These are phyloP conservation scores for Eleginops maclovinus DNA, from an alignment of 2,113 vertebrate species.

Conservation along the genomic window DNA sequence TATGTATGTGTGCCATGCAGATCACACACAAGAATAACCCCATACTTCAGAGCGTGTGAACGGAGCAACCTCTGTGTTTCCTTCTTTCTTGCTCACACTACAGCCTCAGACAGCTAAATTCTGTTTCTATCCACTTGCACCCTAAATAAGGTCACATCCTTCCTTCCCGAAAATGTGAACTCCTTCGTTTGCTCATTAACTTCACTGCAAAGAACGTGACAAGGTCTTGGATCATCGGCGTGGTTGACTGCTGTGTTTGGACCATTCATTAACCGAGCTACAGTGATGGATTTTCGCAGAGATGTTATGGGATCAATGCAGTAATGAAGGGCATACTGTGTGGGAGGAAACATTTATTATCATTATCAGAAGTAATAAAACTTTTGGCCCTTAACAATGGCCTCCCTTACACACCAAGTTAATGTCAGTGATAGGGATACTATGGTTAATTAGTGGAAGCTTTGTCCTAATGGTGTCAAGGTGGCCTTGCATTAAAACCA, in stretches of 20 bases:
- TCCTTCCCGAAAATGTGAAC: constrained; percentile 49
- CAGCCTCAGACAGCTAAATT: constrained; percentile 46
- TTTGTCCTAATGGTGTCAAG: constrained; percentile 67
- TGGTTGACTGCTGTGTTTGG: constrained; percentile 61
- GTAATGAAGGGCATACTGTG: constrained; percentile 65
- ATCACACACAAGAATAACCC: constrained; percentile 53
- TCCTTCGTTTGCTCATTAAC: constrained; percentile 60
- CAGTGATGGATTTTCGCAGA: constrained; percentile 70
- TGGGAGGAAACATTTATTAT: constrained; percentile 72
- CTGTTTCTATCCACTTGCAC: constrained; percentile 29
- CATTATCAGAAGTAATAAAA: constrained; percentile 73
- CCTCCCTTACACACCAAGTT: constrained; percentile 48
- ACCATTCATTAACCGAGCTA: constrained; percentile 65
- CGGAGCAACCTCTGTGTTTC: constrained; percentile 45
- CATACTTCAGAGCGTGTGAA: constrained; percentile 63
- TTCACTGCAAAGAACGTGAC: constrained; percentile 60
- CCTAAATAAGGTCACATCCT: constrained; percentile 48
- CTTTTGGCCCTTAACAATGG: constrained; percentile 59
- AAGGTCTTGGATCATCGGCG: constrained; percentile 52
- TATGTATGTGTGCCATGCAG: constrained; percentile 19
- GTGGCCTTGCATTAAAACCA: constrained; percentile 43
- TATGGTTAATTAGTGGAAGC: constrained; percentile 51
- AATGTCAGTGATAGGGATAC: constrained; percentile 38
- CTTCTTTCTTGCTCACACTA: constrained; percentile 45
- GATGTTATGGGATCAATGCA: constrained; percentile 68